Base-by-base conservation (phyloP, 2,888 invertebrate species). In the Hylaea fasciaria region DNA sequence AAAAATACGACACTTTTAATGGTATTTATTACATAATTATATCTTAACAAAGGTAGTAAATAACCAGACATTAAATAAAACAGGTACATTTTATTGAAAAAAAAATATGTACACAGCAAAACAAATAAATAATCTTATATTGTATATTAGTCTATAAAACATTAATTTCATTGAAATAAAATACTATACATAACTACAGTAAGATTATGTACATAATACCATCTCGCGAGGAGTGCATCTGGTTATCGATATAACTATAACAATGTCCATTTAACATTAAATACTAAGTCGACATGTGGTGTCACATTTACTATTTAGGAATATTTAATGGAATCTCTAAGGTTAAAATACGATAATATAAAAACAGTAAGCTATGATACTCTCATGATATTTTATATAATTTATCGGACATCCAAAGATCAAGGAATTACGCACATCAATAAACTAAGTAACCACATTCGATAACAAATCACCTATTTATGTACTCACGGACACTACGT, bases 41-140 rank as follows among this genome's bases (percentile, higher is more conserved):
- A 44, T 32, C 12, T 29, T 16, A 50, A 7, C 32, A 41, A 39
- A 28, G 57, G 62, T 40, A 40, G 65, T 62, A 62, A 22, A 59
- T 14, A 60, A 70, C 71, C 69, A 70, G 54, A 35, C 64, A 70
- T 72, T 79, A 87, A 85, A 85, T 91, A 91, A 92, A 92, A 91
- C 92, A 92, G 92, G 92, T 92, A 92, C 92, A 91, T 88, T 91
- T 91, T 91, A 91, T 91, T 91, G 91, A 91, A 91, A 91, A 67
- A n/a, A 91, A 91, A 91, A 90, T 91, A 92, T 92, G 91, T 92
- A 92, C 92, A 91, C 91, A 91, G 91, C 91, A 92, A 91, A 92
- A 92, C 91, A 91, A 92, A 92, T 92, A 91, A 92, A 92, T 92
- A 92, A 91, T 91, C 91, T 92, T 92, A 92, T 88, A 70, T 90